These are phyloP conservation scores for Fulica atra DNA, from an alignment of 2,113 vertebrate species.

Conservation along the genomic window DNA sequence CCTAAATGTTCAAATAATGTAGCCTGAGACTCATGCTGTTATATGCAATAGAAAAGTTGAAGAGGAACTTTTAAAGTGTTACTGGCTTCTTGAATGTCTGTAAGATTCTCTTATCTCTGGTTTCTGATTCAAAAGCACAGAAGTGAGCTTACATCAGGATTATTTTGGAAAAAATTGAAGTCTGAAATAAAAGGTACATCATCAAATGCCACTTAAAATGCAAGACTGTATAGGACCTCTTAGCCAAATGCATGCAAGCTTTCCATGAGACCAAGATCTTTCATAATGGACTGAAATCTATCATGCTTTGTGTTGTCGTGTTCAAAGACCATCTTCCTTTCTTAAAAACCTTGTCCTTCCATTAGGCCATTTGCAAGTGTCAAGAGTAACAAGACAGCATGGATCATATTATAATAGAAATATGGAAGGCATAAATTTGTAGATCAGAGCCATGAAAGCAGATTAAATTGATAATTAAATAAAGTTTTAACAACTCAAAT, in stretches of 20 bases:
- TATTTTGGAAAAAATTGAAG: neutral
- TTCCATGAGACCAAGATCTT: neutral
- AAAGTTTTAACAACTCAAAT: neutral
- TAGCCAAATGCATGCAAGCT: neutral
- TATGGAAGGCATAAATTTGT: neutral
- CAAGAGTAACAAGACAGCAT: neutral
- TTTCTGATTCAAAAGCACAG: neutral
- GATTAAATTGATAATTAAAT: neutral
- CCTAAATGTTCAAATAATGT: neutral
- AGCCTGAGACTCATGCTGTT: neutral
- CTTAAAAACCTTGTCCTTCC: neutral
- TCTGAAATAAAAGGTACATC: neutral
- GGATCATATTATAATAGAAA: neutral
- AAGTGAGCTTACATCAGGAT: neutral
- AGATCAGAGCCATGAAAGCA: neutral
- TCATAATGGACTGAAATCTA: neutral
- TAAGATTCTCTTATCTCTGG: neutral
- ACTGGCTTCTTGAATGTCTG: neutral
- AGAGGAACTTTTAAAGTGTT: neutral
- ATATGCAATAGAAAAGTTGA: neutral
- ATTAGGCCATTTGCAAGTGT: neutral
- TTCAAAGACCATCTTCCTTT: neutral
- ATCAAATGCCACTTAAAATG: neutral
- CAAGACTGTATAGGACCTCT: neutral
- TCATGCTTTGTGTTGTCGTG: neutral